A percentile compares a stretch with the other conserved stretches of the same genome.
phyloP scores from a whole-genome alignment of 1,140 invertebrate genomes.

The Tetragnatha versicolor region DNA sequence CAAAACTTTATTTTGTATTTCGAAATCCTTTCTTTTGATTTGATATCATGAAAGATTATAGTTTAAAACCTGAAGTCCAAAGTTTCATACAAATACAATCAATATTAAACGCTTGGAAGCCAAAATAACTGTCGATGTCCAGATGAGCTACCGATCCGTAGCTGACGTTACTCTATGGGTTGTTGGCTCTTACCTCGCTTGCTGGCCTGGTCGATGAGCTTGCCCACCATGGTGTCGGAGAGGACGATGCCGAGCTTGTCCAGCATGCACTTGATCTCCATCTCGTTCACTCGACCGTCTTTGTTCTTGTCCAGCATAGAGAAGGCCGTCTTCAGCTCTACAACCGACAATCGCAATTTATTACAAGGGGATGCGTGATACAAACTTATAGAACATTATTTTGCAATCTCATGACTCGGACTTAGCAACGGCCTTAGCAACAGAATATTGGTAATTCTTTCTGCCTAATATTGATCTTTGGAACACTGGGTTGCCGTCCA shows the following conservation, averaged over 20 bases:
- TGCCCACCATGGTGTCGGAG: constrained; percentile 67
- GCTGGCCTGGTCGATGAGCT: constrained; percentile 75
- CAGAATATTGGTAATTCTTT: not conserved
- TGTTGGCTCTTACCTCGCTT: constrained; percentile 72
- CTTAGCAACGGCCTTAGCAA: not conserved
- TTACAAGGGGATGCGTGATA: not conserved
- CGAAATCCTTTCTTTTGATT: no score
- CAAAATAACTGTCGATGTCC: no score
- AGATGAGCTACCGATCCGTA: no score
- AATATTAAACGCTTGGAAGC: no score
- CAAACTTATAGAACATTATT: not conserved
- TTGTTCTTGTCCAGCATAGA: constrained; percentile 75
- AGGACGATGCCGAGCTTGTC: constrained; percentile 76
- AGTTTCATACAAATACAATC: no score
- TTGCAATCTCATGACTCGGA: not conserved
- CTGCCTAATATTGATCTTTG: not conserved
- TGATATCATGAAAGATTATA: no score
- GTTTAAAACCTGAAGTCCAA: no score
- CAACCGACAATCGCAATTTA: constrained; percentile 58
- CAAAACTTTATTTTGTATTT: no score
- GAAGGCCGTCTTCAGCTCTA: constrained; percentile 73
- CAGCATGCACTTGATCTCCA: constrained; percentile 78
- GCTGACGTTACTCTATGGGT: no score
- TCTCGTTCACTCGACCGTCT: constrained; percentile 75
- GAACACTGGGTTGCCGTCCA: not conserved